Percentiles rank a stretch among this genome's conserved stretches.
Evolutionary conservation across 2,113 vertebrate species (phyloP).

Genomic region (Oryzias curvinotus): DNA sequence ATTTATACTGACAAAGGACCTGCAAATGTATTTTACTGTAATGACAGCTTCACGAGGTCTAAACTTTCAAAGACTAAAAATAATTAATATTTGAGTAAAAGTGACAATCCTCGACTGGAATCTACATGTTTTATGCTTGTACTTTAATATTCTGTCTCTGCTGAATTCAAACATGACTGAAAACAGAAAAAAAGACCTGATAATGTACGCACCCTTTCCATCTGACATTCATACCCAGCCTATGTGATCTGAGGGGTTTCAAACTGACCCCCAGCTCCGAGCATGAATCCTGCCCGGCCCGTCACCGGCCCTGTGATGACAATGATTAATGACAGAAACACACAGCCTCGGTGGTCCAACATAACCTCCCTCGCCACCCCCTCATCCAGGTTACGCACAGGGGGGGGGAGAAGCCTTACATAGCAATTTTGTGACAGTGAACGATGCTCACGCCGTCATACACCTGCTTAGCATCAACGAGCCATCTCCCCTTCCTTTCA

Average conservation of each 20-base stretch:
- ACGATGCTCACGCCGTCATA: constrained; percentile 55
- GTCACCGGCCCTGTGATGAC: constrained; percentile 43
- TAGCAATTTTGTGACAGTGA: constrained; percentile 77
- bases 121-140: not conserved
- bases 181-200: constrained; percentile 16
- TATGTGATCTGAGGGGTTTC: constrained; percentile 48
- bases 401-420: constrained; percentile 62
- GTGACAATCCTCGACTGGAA: not conserved
- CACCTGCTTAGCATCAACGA: constrained; percentile 73
- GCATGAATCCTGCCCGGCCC: constrained; percentile 42
- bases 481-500: constrained; percentile 68
- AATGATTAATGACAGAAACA: constrained; percentile 71
- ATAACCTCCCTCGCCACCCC: constrained; percentile 39
- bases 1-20: no score
- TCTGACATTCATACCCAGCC: constrained; percentile 24
- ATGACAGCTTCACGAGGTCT: no score
- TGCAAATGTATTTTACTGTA: no score
- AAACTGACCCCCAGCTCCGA: constrained; percentile 49
- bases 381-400: constrained; percentile 39
- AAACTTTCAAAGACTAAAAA: no score
- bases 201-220: constrained; percentile 25
- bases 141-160: not conserved
- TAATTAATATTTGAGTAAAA: not conserved
- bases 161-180: constrained; percentile 19
- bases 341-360: constrained; percentile 60